Base-by-base conservation (phyloP, 2,797 vertebrate genomes). In the Luscinia megarhynchos region DNA sequence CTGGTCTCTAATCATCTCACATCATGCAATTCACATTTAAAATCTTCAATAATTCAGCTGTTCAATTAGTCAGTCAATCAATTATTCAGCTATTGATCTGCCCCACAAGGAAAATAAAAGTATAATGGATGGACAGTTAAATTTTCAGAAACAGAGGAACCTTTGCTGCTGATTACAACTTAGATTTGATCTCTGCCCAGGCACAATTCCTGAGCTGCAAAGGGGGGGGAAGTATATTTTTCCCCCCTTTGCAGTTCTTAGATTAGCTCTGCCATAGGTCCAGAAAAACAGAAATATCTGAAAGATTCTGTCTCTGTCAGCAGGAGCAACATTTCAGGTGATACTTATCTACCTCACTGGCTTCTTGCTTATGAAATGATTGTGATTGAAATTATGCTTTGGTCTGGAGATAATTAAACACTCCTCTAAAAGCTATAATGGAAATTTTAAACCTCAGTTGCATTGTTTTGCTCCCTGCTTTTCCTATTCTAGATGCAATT, bases 61-160 rank as follows among this genome's bases (percentile, higher is more conserved):
- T 76, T 92, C 74, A 87, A 63, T 83, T 89, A 94, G 70, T 67
- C 57, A 87, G 29, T 6, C 61, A 88, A 93, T 88, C 86, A 90
- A 84, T 93, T 93, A 92, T 92, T 92, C 67, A 95, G 45, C 41
- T 90, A 93, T 89, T 90, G 88, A 92, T 94, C 92, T 77, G 63
- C 22, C 34, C 19, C 78, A 77, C 41, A 87, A 77, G 53, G 68
- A 95, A 90, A 92, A 94, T 74, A 89, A 93, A 94, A 87, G 32
- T 70, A 87, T 82, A 87, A 87, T 67, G 50, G 61, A 70, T 40
- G 17, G 38, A 74, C 68, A 89, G 57, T 50, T 80, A 57, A 82
- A 74, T 36, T 87, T 92, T 87, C 50, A 90, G 61, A 82, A 91
- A 76, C 66, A 87, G 45, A 87, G 76, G 80, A 89, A 77, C 11